Base-by-base conservation (phyloP, 2,797 vertebrate species). In the Eulemur coronatus region DNA sequence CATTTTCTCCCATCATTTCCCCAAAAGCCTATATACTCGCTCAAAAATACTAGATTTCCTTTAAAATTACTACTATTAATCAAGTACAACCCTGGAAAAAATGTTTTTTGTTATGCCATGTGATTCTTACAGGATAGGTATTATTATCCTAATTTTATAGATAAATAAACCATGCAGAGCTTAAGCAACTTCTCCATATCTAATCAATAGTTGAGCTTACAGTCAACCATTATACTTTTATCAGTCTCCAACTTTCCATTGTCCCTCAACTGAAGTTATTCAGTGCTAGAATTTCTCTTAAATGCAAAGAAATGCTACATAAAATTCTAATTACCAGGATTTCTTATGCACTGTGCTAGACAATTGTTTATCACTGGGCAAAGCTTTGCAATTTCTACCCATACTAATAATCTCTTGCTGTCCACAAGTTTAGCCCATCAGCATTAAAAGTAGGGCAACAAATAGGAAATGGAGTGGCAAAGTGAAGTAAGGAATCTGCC, bases 21-120 rank as follows among this genome's bases (percentile, higher is more conserved):
- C 35, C 59, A 38, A 22, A n/a, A 35, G 52, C 63, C 72, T 78
- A 65, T 2, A 38, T 1, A 33, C 15, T 11, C 24, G 69, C 15
- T 38, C 57, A 20, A n/a, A 90, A 96, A 75, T 43, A 65, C 4
- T 57, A 50, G 12, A 55, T 87, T 84, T 57, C 50, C 30, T 85
- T 97, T 86, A 57, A 57, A 88, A 73, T 69, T 48, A 80, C 67
- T 92, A 52, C 0, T n/a, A 89, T 73, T n/a, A 89, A 86, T 67
- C 50, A 90, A 90, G 57, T 63, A 76, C 26, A 82, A 10, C 50
- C 2, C 9, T 61, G n/a, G 48, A 57, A 86, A 70, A 78, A n/a
- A 43, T 12, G 17, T 17, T 13, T 87, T 87, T 69, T 67, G 41
- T 73, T 85, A 57, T 38, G 26, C 20, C 63, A 22, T 79, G 85